These are phyloP conservation scores for Phoxinus phoxinus DNA, from an alignment of 2,113 vertebrate species.

Conservation along the genomic window DNA sequence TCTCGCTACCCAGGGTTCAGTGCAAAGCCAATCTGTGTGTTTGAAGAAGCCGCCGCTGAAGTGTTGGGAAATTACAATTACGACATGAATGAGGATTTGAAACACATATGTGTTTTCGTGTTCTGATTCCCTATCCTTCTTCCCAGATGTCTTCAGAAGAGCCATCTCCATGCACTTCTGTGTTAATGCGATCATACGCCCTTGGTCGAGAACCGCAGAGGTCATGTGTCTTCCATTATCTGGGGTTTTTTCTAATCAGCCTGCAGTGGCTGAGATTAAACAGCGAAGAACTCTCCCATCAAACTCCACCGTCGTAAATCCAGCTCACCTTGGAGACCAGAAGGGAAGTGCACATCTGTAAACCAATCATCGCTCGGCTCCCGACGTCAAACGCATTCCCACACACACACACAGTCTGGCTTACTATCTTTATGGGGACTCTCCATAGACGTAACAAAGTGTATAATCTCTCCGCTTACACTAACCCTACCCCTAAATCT, in stretches of 20 bases:
- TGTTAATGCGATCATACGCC: constrained; percentile 66
- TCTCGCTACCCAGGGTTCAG: constrained; percentile 52
- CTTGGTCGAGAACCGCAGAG: constrained; percentile 76
- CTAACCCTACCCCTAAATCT: too few relatives aligned
- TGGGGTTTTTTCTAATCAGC: constrained; percentile 85
- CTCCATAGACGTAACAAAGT: too few relatives aligned
- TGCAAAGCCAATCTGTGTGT: neutral
- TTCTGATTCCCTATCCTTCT: constrained; percentile 68
- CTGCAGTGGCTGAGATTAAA: constrained; percentile 85
- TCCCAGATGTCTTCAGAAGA: constrained; percentile 76
- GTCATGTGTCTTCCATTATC: constrained; percentile 85
- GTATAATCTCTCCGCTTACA: too few relatives aligned
- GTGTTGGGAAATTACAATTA: constrained; percentile 65
- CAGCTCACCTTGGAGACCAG: constrained; percentile 89
- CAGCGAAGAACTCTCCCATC: constrained; percentile 80
- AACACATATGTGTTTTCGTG: constrained; percentile 66
- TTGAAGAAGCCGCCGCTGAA: neutral
- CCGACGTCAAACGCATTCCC: constrained; percentile 84
- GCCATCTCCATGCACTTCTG: constrained; percentile 62
- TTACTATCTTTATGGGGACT: too few relatives aligned
- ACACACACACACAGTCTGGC: constrained; percentile 31
- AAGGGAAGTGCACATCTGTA: constrained; percentile 90
- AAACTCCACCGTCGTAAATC: constrained; percentile 84
- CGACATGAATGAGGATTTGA: constrained; percentile 68
- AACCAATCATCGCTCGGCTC: constrained; percentile 89